A percentile compares a stretch with the other conserved stretches of the same genome.
phyloP scores from a whole-genome alignment of 2,113 vertebrate species.

The Tychaedon coryphoeus region DNA sequence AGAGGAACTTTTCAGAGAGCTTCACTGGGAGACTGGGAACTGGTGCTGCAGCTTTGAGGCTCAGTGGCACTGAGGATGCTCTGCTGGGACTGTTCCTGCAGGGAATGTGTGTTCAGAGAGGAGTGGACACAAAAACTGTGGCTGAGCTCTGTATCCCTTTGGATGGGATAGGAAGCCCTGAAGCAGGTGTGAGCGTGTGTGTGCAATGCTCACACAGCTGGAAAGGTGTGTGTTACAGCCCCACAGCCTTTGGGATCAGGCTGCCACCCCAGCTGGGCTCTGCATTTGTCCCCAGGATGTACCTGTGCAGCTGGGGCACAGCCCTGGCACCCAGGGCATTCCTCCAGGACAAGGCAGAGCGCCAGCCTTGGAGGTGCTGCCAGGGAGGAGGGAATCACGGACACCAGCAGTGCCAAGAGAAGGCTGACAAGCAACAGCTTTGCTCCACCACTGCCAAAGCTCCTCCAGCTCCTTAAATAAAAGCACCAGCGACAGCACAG shows the following conservation, averaged over 20 bases:
- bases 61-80: background rate
- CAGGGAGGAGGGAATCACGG: accelerated
- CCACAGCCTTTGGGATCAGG: background rate
- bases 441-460: background rate
- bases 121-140: background rate
- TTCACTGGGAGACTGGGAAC: accelerated
- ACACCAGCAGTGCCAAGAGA: background rate
- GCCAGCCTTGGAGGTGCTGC: background rate
- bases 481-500: background rate
- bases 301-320: background rate
- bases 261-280: background rate
- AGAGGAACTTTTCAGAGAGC: background rate
- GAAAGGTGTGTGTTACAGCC: accelerated
- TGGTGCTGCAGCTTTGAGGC: background rate
- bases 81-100: background rate
- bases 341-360: background rate
- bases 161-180: background rate
- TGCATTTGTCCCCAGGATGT: background rate
- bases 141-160: too few species aligned
- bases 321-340: background rate
- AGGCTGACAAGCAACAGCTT: background rate
- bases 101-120: background rate
- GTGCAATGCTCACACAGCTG: accelerated
- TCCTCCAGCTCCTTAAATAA: background rate
- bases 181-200: accelerated